These are phyloP conservation scores for Piprites chloris DNA, from an alignment of 2,113 vertebrate genomes.

Conservation along the genomic window DNA sequence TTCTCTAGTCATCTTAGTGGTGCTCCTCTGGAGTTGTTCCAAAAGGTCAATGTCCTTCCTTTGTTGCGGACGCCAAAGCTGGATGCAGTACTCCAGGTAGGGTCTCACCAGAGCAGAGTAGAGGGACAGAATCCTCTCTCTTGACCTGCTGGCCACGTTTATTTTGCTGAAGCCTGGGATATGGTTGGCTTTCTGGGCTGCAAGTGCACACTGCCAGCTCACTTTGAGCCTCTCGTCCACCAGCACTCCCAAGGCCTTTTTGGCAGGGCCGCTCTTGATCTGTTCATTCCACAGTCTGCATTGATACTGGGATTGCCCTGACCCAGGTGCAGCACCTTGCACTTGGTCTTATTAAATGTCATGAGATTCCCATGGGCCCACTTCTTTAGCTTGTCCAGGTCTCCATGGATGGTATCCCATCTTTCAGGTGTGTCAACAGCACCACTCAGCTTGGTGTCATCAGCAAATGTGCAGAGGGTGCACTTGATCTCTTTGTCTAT, in stretches of 20 bases:
- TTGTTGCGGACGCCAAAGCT: too few species aligned
- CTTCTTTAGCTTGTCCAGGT: neutral
- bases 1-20: neutral
- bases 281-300: neutral
- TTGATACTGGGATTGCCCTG: fast-evolving
- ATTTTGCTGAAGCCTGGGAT: too few species aligned
- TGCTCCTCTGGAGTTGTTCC: too few species aligned
- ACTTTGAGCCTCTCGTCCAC: neutral
- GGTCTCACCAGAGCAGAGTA: too few species aligned
- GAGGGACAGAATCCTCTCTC: too few species aligned
- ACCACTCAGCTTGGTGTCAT: neutral
- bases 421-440: neutral
- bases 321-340: fast-evolving
- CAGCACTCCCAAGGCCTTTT: neutral
- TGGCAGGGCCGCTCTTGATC: fast-evolving
- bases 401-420: neutral
- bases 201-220: fast-evolving
- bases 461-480: neutral
- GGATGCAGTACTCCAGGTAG: too few species aligned
- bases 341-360: neutral
- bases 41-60: too few species aligned
- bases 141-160: too few species aligned
- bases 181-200: neutral
- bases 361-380: neutral
- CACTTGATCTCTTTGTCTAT: fast-evolving